Conservation (phyloP, 2,113 vertebrate genomes). For the Oxygymnocypris stewartii region DNA sequence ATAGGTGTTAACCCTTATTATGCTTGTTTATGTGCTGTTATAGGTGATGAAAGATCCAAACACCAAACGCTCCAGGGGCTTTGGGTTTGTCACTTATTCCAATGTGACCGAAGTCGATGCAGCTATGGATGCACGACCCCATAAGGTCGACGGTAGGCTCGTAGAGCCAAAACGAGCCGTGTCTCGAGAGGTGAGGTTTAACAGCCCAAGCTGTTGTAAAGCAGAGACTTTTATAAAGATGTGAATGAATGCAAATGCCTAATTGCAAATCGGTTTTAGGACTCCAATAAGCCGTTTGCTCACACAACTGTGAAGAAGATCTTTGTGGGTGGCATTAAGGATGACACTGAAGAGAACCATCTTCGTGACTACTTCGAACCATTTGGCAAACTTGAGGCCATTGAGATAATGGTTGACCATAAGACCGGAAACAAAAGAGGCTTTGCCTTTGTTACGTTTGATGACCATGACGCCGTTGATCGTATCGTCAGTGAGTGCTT, state of each 20-base stretch:
- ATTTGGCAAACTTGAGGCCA: conserved; percentile 91
- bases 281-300: conserved; percentile 90
- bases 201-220: not conserved
- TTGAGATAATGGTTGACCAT: conserved; percentile 93
- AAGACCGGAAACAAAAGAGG: conserved; percentile 91
- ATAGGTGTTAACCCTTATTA: not conserved
- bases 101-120: conserved; percentile 89
- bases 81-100: conserved; percentile 92
- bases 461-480: conserved; percentile 94
- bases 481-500: conserved; percentile 93
- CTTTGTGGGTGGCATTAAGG: conserved; percentile 96
- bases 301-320: conserved; percentile 95
- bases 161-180: conserved; percentile 94
- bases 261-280: conserved; percentile 67
- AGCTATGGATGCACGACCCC: conserved; percentile 89
- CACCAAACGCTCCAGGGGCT: conserved; percentile 90
- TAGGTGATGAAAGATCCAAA: conserved; percentile 94
- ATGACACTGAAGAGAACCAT: conserved; percentile 93
- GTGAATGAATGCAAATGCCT: not conserved
- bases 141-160: conserved; percentile 92
- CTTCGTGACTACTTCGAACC: conserved; percentile 89
- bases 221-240: fast-evolving
- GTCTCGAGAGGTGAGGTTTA: conserved; percentile 83
- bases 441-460: conserved; percentile 94
- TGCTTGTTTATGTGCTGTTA: not conserved